A percentile compares a stretch with the other conserved stretches of the same genome.
Conservation (phyloP, 2,888 invertebrate species). For the Cosmia trapezina region DNA sequence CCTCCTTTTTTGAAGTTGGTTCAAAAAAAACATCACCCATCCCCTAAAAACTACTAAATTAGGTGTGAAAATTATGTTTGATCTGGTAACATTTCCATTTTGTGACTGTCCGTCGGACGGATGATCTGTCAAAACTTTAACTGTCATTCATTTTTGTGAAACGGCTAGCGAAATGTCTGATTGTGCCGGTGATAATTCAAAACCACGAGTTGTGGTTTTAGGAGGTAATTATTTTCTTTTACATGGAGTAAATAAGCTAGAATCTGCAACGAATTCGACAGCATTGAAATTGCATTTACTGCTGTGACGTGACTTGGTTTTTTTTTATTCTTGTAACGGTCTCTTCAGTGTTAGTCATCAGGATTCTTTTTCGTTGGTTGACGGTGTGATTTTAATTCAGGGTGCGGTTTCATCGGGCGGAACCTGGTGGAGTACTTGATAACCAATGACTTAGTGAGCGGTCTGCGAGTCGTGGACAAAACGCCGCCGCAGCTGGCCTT, state of each 20-base stretch:
- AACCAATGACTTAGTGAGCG: conserved; percentile 93
- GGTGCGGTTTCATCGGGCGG: conserved; percentile 98
- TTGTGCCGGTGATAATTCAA: conserved; percentile 86
- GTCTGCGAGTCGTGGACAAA: conserved; percentile 96
- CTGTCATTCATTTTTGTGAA: conserved; percentile 76
- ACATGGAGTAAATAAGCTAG: background rate
- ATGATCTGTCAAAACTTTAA: conserved; percentile 59
- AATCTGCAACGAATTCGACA: background rate
- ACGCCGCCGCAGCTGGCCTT: conserved; percentile 98
- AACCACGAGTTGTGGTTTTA: conserved; percentile 86
- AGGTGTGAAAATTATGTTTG: background rate
- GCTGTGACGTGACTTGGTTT: conserved; percentile 54
- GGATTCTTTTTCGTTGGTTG: conserved; percentile 69
- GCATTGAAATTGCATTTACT: background rate
- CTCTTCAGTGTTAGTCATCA: conserved; percentile 85
- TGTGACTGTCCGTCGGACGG: conserved; percentile 38
- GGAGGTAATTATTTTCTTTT: conserved; percentile 80
- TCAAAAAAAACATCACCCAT: too few relatives aligned
- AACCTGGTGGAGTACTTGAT: conserved; percentile 96
- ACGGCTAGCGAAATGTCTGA: conserved; percentile 85
- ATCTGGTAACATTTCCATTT: conserved; percentile 49
- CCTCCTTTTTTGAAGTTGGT: too few relatives aligned
- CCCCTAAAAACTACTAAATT: background rate
- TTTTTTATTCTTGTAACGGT: conserved; percentile 82
- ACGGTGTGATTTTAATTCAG: conserved; percentile 87